phyloP scores from a whole-genome alignment of 2,888 invertebrate species.

The Agonopterix arenella region DNA sequence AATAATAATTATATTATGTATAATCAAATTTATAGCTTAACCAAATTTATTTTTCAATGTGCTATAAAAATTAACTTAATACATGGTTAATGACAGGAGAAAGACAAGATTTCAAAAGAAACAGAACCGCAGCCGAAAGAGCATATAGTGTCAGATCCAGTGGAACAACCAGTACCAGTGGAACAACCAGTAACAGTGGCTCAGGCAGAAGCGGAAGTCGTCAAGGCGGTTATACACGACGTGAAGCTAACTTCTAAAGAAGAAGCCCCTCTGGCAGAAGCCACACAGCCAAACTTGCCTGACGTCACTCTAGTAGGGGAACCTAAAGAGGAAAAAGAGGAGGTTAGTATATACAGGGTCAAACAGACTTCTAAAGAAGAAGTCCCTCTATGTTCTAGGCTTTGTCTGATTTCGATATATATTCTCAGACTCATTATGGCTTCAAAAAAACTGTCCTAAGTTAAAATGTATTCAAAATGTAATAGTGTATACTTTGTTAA shows the following conservation, averaged over 20 bases:
- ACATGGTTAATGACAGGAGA: slow-evolving; percentile 25
- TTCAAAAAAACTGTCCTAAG: no score
- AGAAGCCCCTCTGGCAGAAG: slow-evolving; percentile 1
- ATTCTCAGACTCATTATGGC: no score
- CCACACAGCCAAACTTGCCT: slow-evolving; percentile 36
- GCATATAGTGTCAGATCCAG: slow-evolving; percentile 8
- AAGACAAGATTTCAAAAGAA: slow-evolving; percentile 16
- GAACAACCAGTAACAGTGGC: neutral
- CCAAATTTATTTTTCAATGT: no score
- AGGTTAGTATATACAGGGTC: neutral
- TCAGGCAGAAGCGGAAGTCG: neutral
- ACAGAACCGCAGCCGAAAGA: slow-evolving; percentile 17
- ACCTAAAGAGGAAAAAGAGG: slow-evolving; percentile 48
- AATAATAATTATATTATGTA: no score
- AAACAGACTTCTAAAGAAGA: no score
- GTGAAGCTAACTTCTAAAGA: neutral
- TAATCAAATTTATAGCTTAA: no score
- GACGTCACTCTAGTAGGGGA: slow-evolving; percentile 60
- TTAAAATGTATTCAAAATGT: no score
- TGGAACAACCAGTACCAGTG: neutral
- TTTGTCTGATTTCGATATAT: no score
- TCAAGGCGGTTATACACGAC: neutral
- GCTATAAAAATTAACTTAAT: no score
- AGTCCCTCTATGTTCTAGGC: no score
- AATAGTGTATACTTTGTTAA: no score